Base-by-base conservation (phyloP, 2,888 invertebrate species). In the Gryllus longicercus region DNA sequence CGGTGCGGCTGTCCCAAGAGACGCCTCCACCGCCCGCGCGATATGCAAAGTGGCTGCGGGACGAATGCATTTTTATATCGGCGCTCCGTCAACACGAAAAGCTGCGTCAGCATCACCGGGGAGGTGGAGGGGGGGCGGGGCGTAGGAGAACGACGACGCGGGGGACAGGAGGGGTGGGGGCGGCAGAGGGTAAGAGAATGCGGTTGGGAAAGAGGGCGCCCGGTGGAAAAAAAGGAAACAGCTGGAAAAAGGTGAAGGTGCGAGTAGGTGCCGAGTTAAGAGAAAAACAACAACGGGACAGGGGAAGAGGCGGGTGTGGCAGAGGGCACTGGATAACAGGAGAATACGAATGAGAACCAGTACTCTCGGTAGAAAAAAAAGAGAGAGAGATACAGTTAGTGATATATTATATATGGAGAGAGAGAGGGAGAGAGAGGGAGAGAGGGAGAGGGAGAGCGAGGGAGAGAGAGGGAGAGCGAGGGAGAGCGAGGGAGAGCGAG, bases 1-100 rank as follows among this genome's bases (percentile, higher is more conserved):
- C 38, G 38, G 38, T 8, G 38, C 38, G 38, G 8, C 38, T 5
- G 38, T 38, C 38, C 38, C 38, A 38, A 5, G 38, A 38, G 38
- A 38, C 38, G 5, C 38, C 38, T 5, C 38, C 38, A 38, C 38
- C 38, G 38, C 38, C 4, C 14, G 63, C 63, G 63, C 63, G 63
- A 63, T 63, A 63, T 63, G 63, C 63, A 63, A 63, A 63, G 63
- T n/a, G 63, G 38, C 38, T 38, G 38, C 14, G 63, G 16, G 63
- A 63, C n/a, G 63, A 63, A 63, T 63, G 16, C 63, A n/a, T 63
- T 63, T 63, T 63, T 63, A 63, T 63, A 63, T 63, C 63, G 63
- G 16, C 63, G 63, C 38, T 63, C 63, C 16, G 63, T 63, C 63
- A 63, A 63, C 63, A 63, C 14, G 63, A 14, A 0, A 14, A 4